Evolutionary conservation across 2,113 vertebrate genomes (phyloP).

Genomic region (Pelusios castaneus): DNA sequence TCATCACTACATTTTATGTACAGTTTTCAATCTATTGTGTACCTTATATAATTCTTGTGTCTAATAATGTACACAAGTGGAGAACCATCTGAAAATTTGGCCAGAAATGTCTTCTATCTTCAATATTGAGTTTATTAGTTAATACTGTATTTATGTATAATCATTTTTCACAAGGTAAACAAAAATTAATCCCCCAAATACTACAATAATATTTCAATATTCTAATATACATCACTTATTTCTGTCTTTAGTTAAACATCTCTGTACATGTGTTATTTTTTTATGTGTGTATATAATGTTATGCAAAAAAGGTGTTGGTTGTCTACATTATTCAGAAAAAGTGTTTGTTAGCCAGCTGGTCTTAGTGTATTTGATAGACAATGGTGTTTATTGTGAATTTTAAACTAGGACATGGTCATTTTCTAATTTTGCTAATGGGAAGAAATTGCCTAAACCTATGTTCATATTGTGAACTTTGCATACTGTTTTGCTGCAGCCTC

Average conservation of each 20-base stretch:
- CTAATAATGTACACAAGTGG: neutral
- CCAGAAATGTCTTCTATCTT: neutral
- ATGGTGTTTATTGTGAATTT: constrained; percentile 36
- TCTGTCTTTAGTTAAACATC: neutral
- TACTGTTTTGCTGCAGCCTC: constrained; percentile 17
- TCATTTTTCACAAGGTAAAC: neutral
- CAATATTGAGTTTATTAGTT: neutral
- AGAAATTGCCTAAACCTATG: neutral
- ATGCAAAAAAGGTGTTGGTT: constrained; percentile 46
- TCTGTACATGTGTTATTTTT: constrained; percentile 11
- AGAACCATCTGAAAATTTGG: neutral
- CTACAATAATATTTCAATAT: neutral
- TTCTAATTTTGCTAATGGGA: constrained; percentile 16
- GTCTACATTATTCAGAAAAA: constrained; percentile 55
- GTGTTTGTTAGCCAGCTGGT: constrained; percentile 56
- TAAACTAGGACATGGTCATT: constrained; percentile 32
- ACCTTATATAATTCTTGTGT: neutral
- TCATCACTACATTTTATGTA: neutral
- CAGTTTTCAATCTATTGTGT: neutral
- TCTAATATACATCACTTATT: neutral
- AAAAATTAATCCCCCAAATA: neutral
- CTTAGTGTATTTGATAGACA: constrained; percentile 50
- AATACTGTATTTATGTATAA: neutral
- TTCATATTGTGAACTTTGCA: neutral
- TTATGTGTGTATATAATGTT: constrained; percentile 24